These are phyloP conservation scores for Microcebus lehilahytsara DNA, from an alignment of 2,113 vertebrate species.

Conservation along the genomic window DNA sequence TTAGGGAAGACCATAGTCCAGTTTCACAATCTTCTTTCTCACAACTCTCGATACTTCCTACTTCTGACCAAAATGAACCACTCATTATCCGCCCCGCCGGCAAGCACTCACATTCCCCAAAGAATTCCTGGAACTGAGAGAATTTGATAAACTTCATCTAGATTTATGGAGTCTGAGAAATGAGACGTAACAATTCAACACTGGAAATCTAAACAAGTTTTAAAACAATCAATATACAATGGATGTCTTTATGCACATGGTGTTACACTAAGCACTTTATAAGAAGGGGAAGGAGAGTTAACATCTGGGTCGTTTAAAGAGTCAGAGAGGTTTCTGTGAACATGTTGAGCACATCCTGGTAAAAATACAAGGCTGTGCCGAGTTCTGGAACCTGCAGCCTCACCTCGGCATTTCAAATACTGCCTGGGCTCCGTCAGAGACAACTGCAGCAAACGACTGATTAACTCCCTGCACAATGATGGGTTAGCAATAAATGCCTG, in stretches of 20 bases:
- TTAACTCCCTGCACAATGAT: background rate
- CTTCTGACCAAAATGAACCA: background rate
- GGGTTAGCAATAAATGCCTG: background rate
- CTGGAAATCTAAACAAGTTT: constrained; percentile 40
- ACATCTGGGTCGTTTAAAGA: background rate
- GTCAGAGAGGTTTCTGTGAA: background rate
- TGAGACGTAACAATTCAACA: background rate
- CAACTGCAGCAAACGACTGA: fast-evolving
- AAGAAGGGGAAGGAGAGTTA: too few species aligned
- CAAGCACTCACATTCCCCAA: background rate
- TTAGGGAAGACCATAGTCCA: background rate
- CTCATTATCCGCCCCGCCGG: constrained; percentile 21
- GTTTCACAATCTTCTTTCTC: background rate
- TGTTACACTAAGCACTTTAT: background rate
- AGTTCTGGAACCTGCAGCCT: too few species aligned
- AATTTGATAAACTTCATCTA: constrained; percentile 43
- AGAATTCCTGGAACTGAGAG: constrained; percentile 63
- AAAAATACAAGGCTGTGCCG: too few species aligned
- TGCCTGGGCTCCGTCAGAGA: fast-evolving
- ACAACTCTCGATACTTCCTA: background rate
- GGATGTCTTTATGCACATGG: background rate
- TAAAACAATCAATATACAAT: background rate
- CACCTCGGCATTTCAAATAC: background rate
- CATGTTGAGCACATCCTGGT: too few species aligned
- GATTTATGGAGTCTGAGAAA: constrained; percentile 48